These are phyloP conservation scores for Stigmatopora nigra DNA, from an alignment of 2,113 vertebrate species.

Conservation along the genomic window DNA sequence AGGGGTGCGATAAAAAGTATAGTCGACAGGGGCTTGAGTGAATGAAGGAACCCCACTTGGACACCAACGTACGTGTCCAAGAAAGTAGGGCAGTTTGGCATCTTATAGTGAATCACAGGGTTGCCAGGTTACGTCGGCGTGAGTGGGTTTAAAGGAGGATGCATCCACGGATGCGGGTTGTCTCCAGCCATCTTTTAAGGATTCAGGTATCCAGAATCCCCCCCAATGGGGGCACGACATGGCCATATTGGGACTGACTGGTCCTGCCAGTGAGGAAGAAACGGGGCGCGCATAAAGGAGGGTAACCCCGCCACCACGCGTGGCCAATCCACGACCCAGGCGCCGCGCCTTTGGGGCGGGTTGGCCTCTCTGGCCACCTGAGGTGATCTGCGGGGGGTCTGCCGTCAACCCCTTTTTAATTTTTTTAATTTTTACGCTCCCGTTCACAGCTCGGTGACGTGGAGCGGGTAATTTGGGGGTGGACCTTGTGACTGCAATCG, in stretches of 20 bases:
- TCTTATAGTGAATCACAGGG: slow-evolving; percentile 33
- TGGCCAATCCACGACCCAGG: neutral
- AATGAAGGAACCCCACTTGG: too few species aligned
- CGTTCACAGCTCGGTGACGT: slow-evolving; percentile 92
- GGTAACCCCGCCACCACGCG: neutral
- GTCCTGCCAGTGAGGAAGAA: neutral
- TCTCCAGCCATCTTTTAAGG: too few species aligned
- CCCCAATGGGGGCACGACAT: neutral
- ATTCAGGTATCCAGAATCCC: too few species aligned
- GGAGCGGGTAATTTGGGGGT: slow-evolving; percentile 79
- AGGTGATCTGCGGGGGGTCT: slow-evolving; percentile 8
- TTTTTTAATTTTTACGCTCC: slow-evolving; percentile 41
- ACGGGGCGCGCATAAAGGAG: neutral
- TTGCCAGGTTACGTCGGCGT: neutral
- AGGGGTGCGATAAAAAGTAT: too few species aligned
- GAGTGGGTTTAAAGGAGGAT: too few species aligned
- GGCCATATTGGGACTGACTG: neutral
- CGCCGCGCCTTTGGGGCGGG: neutral
- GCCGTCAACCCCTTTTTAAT: neutral
- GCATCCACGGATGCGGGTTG: too few species aligned
- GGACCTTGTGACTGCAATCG: slow-evolving; percentile 74
- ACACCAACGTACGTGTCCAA: neutral
- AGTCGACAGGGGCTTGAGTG: too few species aligned
- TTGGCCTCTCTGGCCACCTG: slow-evolving; percentile 26
- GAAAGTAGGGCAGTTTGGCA: slow-evolving; percentile 23